Evolutionary conservation across 2,888 invertebrate species (phyloP).

Genomic region (Nephrotoma appendiculata): DNA sequence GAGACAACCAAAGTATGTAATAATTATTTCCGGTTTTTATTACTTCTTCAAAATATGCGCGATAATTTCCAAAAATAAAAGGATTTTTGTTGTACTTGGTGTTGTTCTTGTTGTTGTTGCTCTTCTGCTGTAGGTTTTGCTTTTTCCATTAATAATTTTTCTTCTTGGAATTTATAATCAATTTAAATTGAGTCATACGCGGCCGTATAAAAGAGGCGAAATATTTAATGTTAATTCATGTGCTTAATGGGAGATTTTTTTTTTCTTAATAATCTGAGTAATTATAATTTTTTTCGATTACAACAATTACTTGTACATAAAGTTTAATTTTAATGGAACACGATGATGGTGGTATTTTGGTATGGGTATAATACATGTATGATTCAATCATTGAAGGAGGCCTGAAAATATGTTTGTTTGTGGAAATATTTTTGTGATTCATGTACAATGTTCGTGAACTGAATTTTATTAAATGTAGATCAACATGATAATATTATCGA

Average conservation of each 20-base stretch:
- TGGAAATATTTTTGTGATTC: neutral
- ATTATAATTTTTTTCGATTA: neutral
- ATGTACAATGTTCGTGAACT: neutral
- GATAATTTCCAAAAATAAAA: neutral
- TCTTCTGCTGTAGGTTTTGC: neutral
- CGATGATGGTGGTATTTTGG: neutral
- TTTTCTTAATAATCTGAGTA: neutral
- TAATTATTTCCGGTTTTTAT: neutral
- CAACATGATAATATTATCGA: neutral
- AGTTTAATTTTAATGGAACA: neutral
- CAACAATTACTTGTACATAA: neutral
- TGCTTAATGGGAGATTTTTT: neutral
- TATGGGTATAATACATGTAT: neutral
- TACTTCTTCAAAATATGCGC: neutral
- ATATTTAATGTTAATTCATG: neutral
- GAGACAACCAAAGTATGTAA: neutral
- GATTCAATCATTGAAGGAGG: neutral
- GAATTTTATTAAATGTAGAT: neutral
- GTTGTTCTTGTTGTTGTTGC: too few relatives aligned
- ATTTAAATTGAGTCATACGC: neutral
- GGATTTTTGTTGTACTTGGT: neutral
- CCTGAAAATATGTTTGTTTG: neutral
- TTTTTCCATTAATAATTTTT: neutral
- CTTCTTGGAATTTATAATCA: neutral
- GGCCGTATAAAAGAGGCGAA: neutral